Base-by-base conservation (phyloP, 2,888 invertebrate species). In the Metalampra italica region DNA sequence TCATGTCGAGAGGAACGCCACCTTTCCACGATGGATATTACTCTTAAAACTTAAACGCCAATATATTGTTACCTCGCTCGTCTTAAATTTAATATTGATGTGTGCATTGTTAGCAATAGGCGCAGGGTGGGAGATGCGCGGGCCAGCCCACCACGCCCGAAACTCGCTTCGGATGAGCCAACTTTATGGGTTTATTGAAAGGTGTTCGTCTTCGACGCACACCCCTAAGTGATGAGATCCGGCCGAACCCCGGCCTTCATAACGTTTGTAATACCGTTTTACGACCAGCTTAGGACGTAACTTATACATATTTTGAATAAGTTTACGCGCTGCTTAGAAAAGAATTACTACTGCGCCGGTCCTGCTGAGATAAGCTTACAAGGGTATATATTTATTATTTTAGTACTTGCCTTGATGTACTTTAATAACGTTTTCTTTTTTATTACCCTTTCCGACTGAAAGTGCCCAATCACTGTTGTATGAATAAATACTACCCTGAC, bases 251-350 rank as follows among this genome's bases (percentile, higher is more conserved):
- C 71, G 72, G 78, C 78, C 79, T 80, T 74, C 80, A 71, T 82
- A 84, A 83, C 81, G 83, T 79, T 80, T 83, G 82, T 85, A 85
- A 86, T 85, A 81, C 81, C 70, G 75, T 82, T 87, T 87, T 86
- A 86, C 75, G 84, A 79, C 73, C 76, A 77, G 81, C 83, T 83
- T 80, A 83, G 82, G 75, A 78, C 76, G 78, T 81, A 81, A 82
- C 78, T 85, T 84, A 85, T 84, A 82, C 80, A 83, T 83, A 84
- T 85, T 85, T 84, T 82, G 80, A 83, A 85, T 85, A 84, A 82
- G 76, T 82, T 85, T 82, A 79, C 74, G 75, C 64, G 66, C 72
- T 76, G 67, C 78, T 82, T 78, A 72, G 72, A 76, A 79, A 82
- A 80, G 73, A 81, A 78, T 79, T 78, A 78, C 75, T 75, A 64